Percentiles rank a stretch among this genome's conserved stretches.
These are phyloP conservation scores for Manduca sexta DNA, from an alignment of 1,140 invertebrate species.

Conservation along the genomic window DNA sequence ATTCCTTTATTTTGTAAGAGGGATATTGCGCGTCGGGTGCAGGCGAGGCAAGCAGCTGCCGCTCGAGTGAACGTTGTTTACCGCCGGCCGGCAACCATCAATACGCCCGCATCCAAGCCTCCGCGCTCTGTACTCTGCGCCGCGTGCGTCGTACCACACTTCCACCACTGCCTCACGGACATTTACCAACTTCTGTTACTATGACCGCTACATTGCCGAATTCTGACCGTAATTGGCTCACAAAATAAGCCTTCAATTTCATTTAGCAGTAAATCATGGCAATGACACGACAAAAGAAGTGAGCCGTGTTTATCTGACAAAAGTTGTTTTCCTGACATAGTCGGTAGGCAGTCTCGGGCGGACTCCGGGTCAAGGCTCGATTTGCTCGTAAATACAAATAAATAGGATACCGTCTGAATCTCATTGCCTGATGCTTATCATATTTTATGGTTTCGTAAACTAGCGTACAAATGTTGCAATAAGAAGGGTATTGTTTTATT, in stretches of 20 bases:
- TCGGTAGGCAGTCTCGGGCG: constrained; percentile 22
- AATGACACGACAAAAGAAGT: constrained; percentile 17
- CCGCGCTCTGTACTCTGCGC: too few relatives aligned
- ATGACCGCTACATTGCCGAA: constrained; percentile 18
- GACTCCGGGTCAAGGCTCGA: constrained; percentile 46
- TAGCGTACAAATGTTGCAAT: constrained; percentile 45
- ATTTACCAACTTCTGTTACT: constrained; percentile 24
- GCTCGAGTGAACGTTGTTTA: constrained; percentile 42
- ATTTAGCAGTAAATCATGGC: constrained; percentile 13
- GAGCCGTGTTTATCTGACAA: constrained; percentile 20
- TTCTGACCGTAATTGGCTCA: not conserved
- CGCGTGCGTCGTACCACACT: too few relatives aligned
- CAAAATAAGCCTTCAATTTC: constrained; percentile 2
- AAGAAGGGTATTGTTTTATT: constrained; percentile 33
- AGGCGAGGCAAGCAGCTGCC: constrained; percentile 46
- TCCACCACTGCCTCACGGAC: not conserved
- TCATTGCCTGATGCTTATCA: constrained; percentile 60
- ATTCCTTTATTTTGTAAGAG: constrained; percentile 66
- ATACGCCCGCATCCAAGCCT: constrained; percentile 36
- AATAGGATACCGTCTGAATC: constrained; percentile 50
- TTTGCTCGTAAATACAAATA: constrained; percentile 62
- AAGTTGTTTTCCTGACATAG: constrained; percentile 15
- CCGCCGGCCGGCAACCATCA: constrained; percentile 39
- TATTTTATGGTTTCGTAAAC: constrained; percentile 61
- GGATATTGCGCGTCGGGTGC: constrained; percentile 70